Evolutionary conservation across 2,888 invertebrate species (phyloP), one percentile per base, ranked within the genome.

Genomic region (Lasius platythorax): DNA sequence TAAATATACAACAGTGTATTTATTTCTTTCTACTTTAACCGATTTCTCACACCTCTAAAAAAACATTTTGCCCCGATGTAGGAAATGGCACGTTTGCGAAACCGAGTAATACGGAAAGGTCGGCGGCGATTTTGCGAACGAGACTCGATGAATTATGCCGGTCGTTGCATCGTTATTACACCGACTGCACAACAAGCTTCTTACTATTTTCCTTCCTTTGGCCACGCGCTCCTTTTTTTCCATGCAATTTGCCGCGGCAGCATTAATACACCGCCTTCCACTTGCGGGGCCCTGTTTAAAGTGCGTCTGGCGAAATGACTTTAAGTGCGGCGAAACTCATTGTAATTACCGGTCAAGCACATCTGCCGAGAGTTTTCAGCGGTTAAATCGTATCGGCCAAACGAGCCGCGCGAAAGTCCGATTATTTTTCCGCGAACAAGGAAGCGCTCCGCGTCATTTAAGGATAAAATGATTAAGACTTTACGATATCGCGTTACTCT

Each of bases 171-270:
- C 50, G 37, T 68, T 61, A 61, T 83, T 83, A 37, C 53, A n/a
- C 61, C 50, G 18, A 12, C 30, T 43, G 15, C 30, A n/a, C 50
- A 50, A 5, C 3, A n/a, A 68, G 15, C 53, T 61, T 37, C 73
- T 85, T 56, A 46, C 40, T 61, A 66, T 82, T 81, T 72, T 70
- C 56, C 74, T 53, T 70, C 23, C 28, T 46, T 23, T 11, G n/a
- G 15, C 15, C 3, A 50, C 53, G 50, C 28, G 46, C 23, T 6
- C 2, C 28, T 37, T 56, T 64, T 40, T 58, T 58, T 72, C 33
- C 70, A 23, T 61, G 79, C 66, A 88, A 89, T 87, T 87, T 84
- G 82, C 85, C 83, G 79, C 83, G 87, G 88, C 87, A 87, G 66
- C 85, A 74, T 85, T 89, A 87, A 89, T 79, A 79, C 66, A 66